Percentiles rank a stretch among this genome's conserved stretches.
Evolutionary conservation across 2,113 vertebrate genomes (phyloP).

Genomic region (Tychaedon coryphoeus): DNA sequence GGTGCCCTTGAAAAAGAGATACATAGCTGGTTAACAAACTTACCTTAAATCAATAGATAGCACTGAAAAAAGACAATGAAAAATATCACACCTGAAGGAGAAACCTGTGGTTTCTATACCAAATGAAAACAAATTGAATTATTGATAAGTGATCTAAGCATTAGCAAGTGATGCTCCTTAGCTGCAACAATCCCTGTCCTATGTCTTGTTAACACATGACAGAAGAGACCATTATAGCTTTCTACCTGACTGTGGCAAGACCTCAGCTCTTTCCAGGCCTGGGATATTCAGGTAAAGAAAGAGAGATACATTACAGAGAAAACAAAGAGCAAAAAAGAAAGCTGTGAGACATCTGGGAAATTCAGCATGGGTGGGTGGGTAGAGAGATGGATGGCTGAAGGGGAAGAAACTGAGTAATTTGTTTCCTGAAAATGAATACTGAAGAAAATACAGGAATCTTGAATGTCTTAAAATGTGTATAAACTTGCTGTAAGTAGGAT

Average conservation of each 20-base stretch:
- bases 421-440: neutral
- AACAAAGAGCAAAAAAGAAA: neutral
- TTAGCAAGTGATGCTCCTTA: neutral
- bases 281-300: neutral
- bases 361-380: neutral
- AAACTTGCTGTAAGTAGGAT: neutral
- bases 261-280: neutral
- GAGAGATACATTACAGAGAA: neutral
- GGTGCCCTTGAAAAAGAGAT: neutral
- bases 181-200: neutral
- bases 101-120: neutral
- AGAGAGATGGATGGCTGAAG: neutral
- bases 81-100: neutral
- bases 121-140: neutral
- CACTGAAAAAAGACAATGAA: neutral
- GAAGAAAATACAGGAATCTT: neutral
- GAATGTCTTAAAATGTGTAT: conserved; percentile 13
- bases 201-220: neutral
- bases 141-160: neutral
- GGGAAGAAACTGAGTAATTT: neutral
- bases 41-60: neutral
- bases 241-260: neutral
- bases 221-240: neutral
- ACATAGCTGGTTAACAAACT: neutral
- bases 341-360: neutral